Base-by-base conservation (phyloP, 2,888 invertebrate genomes). In the Rhogogaster chlorosoma region DNA sequence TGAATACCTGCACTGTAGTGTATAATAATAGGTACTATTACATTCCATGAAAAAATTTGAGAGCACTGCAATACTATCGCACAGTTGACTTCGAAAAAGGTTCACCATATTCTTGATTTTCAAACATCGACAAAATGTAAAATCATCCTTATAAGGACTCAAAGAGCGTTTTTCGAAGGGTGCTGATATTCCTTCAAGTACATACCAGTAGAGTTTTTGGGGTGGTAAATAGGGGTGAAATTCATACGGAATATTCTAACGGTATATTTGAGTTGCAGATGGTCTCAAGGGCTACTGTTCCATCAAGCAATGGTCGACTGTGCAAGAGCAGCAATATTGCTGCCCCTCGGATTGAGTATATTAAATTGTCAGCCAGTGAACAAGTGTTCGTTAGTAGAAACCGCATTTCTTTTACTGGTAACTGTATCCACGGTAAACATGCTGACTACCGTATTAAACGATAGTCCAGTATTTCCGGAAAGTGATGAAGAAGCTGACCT, bases 371-470 rank as follows among this genome's bases (percentile, higher is more conserved):
- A 97, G 91, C 97, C 97, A 0, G 97, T 97, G 85, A 96, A 97
- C 94, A 97, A 97, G 93, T 98, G 98, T 93, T 97, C 97, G 29
- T 94, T 98, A 87, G 96, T 98, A 77, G 98, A 98, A 93, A 98
- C 98, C 7, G 97, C 98, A 12, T 98, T 98, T 93, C 95, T 98
- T 83, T 95, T 98, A 87, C 94, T 98, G 91, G 98, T 98, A 90
- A 98, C 98, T 73, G 98, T 98, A 83, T 97, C 98, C 82, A 98
- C 98, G 78, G 97, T 98, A 92, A 98, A 98, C 93, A 97, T 98
- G 96, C 95, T 98, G 88, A 97, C 97, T 67, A 97, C 97, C 57
- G 97, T 97, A 15, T 95, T 98, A 87, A 97, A 97, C 94, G 97
- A 98, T 94, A 97, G 97, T 87, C 97, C 98, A 61, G 96, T 97